Conservation (phyloP, 2,797 vertebrate genomes). For the Ficedula albicollis region DNA sequence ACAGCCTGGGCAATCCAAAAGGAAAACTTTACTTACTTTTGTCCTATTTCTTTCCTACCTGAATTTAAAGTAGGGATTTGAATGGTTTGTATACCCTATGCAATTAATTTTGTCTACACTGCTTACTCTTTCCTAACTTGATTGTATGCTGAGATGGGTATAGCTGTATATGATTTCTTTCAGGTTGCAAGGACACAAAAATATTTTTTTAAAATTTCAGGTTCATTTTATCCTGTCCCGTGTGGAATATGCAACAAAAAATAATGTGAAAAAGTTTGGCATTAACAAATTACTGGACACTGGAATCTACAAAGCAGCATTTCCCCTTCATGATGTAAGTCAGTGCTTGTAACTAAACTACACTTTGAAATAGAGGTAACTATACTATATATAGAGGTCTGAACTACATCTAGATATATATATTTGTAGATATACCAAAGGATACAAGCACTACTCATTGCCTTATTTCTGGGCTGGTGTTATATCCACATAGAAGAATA, state of each 20-base stretch:
- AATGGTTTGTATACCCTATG: neutral
- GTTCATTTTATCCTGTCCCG: constrained; percentile 90
- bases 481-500: neutral
- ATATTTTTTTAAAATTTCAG: constrained; percentile 69
- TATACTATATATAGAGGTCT: neutral
- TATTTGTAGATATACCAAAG: neutral
- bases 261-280: constrained; percentile 86
- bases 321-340: constrained; percentile 93
- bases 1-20: neutral
- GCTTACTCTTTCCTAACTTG: neutral
- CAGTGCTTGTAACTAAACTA: neutral
- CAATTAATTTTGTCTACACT: neutral
- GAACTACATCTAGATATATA: neutral
- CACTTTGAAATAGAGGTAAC: neutral
- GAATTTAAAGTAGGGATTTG: neutral
- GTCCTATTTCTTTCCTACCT: neutral
- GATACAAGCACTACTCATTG: neutral
- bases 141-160: neutral
- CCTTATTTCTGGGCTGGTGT: neutral
- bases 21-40: neutral
- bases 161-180: neutral
- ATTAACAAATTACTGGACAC: constrained; percentile 87
- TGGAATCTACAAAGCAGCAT: constrained; percentile 92
- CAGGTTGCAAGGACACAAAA: neutral
- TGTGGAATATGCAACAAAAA: constrained; percentile 83